Evolutionary conservation across 2,888 invertebrate species (phyloP), one percentile per base, ranked within the genome.

Genomic region (Acronicta psi): DNA sequence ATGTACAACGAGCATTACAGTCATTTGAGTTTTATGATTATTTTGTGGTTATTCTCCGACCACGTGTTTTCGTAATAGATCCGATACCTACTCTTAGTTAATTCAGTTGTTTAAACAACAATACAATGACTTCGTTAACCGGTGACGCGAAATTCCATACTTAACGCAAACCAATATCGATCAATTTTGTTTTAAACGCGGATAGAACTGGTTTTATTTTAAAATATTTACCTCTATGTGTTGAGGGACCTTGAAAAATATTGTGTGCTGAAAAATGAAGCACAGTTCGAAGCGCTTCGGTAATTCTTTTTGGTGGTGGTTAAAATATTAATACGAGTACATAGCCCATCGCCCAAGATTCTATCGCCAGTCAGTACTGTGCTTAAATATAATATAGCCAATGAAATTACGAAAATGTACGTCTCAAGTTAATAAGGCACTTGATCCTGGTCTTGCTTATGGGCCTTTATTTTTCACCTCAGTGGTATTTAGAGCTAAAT

Each of bases 51-150:
- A 31, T 40, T 53, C 14, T 18, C 18, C 7, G 10, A 25, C 41
- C 57, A 57, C 41, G 49, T 72, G 46, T 16, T 46, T 58, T 25
- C 14, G 43, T 17, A 36, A 14, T 40, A 8, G 1, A 38, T 31
- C 10, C 29, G 44, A 20, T 29, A 34, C 34, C 5, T 46, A 40
- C n/a, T 20, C 34, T n/a, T n/a, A 31, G 43, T 47, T 23, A 31
- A 18, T 54, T 41, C 83, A 82, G 69, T 73, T 85, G 86, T 70
- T 51, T 50, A 79, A 84, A 85, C 62, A 80, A 66, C 36, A 47
- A 43, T 43, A 84, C 78, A 82, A 83, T 82, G 62, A 53, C 63
- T 72, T 83, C 73, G 73, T 83, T 82, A 81, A 63, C 47, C 54
- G 50, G 53, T 74, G 79, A 75, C 73, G 72, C 63, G 66, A 59